Base-by-base conservation (phyloP, 2,797 vertebrate genomes). In the Myioborus melanocephalus region DNA sequence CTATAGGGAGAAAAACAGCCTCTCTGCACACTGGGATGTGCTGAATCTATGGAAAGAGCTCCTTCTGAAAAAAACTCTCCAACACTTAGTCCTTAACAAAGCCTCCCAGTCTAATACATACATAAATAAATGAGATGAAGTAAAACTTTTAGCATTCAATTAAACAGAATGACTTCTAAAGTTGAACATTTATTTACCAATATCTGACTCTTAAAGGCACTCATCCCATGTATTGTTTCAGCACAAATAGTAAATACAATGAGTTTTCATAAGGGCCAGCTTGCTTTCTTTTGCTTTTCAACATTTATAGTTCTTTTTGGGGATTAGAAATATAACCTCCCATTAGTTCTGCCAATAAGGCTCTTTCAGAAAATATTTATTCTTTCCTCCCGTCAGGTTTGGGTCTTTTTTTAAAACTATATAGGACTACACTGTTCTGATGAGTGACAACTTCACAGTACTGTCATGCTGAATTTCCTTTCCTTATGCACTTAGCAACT, bases 241-340 rank as follows among this genome's bases (percentile, higher is more conserved):
- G 43, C 8, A 2, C 1, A 4, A 81, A 23, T 4, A 32, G 20
- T 55, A 57, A 68, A 78, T 24, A 43, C 3, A 20, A 3, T 0
- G 1, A 27, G 46, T 59, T 64, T 30, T 84, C 57, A 24, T n/a
- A 55, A 57, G 6, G n/a, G 53, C 52, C 52, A 84, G 70, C 4
- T 64, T 72, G 64, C 75, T 85, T 83, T 53, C 59, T 84, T 83
- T 94, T 95, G 93, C 80, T 95, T 94, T 94, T 77, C 76, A 64
- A 32, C 4, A 80, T 43, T 22, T 41, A 6, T 24, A 57, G 64
- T 61, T 43, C 4, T 87, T 87, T 76, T 14, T 0, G 15, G 12
- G 15, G 14, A 57, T 64, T 34, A 69, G 39, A 80, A 89, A 65
- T 28, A 55, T 3, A 30, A 32, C 18, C 20, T 59, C 20, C 55